Evolutionary conservation across 2,797 vertebrate species (phyloP).

Genomic region (Amniataba percoides): DNA sequence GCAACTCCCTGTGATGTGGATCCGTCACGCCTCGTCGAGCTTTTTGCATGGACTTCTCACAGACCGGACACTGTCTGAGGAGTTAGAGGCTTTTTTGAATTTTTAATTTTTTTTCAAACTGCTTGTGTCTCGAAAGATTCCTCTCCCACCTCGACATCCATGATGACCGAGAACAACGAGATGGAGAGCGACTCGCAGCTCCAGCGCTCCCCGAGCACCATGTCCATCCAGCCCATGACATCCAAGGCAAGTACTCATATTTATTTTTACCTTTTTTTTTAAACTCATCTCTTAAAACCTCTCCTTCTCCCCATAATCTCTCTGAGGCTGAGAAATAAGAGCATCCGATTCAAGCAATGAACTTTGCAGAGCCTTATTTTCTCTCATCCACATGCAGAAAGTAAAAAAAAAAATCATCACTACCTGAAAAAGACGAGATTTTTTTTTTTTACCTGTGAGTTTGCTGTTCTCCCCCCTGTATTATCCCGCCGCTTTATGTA

Average conservation of each 20-base stretch:
- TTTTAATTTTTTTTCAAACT: background rate
- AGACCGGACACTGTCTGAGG: slow-evolving; percentile 26
- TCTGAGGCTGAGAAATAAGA: background rate
- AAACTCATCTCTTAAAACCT: background rate
- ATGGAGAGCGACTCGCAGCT: slow-evolving; percentile 89
- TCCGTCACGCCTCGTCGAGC: slow-evolving; percentile 30
- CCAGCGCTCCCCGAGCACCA: slow-evolving; percentile 84
- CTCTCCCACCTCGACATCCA: slow-evolving; percentile 18
- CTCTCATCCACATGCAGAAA: background rate
- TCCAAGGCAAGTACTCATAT: slow-evolving; percentile 87
- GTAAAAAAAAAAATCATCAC: background rate
- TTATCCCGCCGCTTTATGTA: slow-evolving; percentile 23
- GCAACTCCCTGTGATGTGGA: slow-evolving; percentile 51
- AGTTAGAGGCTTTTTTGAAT: slow-evolving; percentile 38
- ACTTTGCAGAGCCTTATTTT: slow-evolving; percentile 46
- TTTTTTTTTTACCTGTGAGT: background rate
- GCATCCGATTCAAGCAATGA: background rate
- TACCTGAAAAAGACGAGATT: background rate
- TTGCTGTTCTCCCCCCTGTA: background rate
- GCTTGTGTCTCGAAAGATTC: slow-evolving; percentile 4
- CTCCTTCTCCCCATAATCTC: background rate
- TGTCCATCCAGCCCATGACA: slow-evolving; percentile 85
- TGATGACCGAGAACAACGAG: slow-evolving; percentile 91
- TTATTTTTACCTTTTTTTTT: background rate
- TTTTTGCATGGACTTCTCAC: slow-evolving; percentile 22